These are phyloP conservation scores for Cynocephalus volans DNA, from an alignment of 2,113 vertebrate genomes.

Conservation along the genomic window DNA sequence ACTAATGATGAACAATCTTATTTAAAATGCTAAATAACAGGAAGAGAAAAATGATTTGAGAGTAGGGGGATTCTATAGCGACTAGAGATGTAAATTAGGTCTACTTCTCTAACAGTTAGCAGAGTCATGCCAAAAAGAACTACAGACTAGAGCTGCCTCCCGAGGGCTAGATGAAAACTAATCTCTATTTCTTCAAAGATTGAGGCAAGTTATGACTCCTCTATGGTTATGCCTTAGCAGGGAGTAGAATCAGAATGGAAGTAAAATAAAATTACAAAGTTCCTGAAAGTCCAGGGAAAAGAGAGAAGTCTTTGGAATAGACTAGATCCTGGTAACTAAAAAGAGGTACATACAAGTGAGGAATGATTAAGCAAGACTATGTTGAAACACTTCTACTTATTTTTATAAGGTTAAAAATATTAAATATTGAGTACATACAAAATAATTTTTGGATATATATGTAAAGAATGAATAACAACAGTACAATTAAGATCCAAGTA, in stretches of 20 bases:
- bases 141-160: background rate
- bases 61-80: background rate
- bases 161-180: background rate
- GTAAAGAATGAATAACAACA: background rate
- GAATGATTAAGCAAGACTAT: background rate
- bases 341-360: background rate
- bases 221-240: background rate
- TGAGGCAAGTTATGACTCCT: background rate
- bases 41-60: background rate
- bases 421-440: background rate
- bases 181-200: background rate
- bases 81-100: background rate
- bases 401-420: background rate
- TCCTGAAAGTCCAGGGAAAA: background rate
- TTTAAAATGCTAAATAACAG: background rate
- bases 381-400: background rate
- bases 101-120: background rate
- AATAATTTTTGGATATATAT: background rate
- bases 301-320: background rate
- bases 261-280: background rate
- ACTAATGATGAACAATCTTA: background rate
- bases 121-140: background rate
- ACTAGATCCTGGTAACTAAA: background rate
- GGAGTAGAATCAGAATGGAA: background rate
- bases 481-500: background rate